These are phyloP conservation scores for Ataeniobius toweri DNA, from an alignment of 2,797 vertebrate species.

Conservation along the genomic window DNA sequence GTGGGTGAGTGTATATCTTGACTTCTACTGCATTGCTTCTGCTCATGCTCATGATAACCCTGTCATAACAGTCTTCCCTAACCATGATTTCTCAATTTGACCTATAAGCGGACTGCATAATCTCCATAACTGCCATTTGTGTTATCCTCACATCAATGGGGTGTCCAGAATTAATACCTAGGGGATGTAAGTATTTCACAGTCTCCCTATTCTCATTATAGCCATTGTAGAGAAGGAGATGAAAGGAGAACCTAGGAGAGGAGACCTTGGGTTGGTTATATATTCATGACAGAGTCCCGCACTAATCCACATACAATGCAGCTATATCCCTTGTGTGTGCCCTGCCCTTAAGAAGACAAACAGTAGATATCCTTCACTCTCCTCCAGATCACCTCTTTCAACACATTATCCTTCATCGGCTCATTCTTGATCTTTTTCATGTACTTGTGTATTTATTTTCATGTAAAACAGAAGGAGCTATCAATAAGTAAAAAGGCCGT, in stretches of 20 bases:
- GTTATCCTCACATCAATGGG: conserved; percentile 48
- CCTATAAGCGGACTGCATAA: conserved; percentile 38
- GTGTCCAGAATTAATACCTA: conserved; percentile 46
- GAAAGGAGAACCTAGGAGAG: conserved; percentile 24
- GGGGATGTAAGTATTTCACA: conserved; percentile 52
- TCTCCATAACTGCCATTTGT: conserved; percentile 14
- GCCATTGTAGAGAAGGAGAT: conserved; percentile 22
- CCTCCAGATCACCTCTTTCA: conserved; percentile 80
- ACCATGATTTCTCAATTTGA: conserved; percentile 45
- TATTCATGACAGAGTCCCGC: conserved; percentile 75
- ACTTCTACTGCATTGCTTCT: conserved; percentile 8
- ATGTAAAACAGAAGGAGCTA: conserved; percentile 29
- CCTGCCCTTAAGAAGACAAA: conserved; percentile 85
- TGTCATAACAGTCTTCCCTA: conserved; percentile 33
- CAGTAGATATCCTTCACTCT: conserved; percentile 83
- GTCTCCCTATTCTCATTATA: conserved; percentile 25
- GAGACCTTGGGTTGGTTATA: conserved; percentile 72
- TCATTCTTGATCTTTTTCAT: conserved; percentile 40
- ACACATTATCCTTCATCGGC: conserved; percentile 79
- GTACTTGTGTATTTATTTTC: conserved; percentile 21
- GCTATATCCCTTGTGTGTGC: conserved; percentile 79
- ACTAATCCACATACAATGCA: conserved; percentile 82
- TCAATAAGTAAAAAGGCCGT: neutral
- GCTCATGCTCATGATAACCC: conserved; percentile 30
- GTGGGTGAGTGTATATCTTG: conserved; percentile 7